phyloP scores from a whole-genome alignment of 2,113 vertebrate genomes.

The Gracilinanus agilis region DNA sequence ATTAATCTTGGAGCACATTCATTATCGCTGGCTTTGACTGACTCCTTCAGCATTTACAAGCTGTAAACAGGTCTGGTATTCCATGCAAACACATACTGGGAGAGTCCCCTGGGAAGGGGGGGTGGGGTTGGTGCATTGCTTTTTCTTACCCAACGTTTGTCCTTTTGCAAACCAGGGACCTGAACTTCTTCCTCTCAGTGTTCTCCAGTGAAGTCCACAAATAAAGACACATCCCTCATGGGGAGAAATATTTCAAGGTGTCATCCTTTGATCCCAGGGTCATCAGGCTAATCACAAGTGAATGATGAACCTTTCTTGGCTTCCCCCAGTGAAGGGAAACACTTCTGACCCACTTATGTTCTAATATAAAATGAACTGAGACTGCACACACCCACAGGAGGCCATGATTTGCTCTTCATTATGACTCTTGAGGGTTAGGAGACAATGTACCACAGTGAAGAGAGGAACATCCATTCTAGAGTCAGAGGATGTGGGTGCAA shows the following conservation, averaged over 20 bases:
- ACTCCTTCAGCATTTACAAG: constrained; percentile 55
- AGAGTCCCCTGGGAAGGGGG: constrained; percentile 32
- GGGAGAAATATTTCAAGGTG: constrained; percentile 52
- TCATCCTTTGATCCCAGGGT: constrained; percentile 5
- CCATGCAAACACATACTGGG: constrained; percentile 46
- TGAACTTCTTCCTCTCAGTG: constrained; percentile 43
- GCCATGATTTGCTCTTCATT: not conserved
- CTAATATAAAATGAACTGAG: not conserved
- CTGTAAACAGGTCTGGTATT: constrained; percentile 69
- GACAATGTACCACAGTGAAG: not conserved
- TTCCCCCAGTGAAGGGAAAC: constrained; percentile 26
- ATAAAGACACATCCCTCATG: constrained; percentile 10
- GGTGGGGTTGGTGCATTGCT: constrained; percentile 2
- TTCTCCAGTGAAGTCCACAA: constrained; percentile 46
- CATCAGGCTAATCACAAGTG: not conserved
- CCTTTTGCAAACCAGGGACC: constrained; percentile 54
- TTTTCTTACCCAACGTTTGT: constrained; percentile 62
- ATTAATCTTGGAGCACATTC: constrained; percentile 69
- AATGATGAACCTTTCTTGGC: constrained; percentile 34
- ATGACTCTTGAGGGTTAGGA: not conserved
- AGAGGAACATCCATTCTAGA: not conserved
- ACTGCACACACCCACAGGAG: not conserved
- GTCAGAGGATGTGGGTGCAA: not conserved
- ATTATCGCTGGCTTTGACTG: constrained; percentile 61
- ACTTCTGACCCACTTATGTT: constrained; percentile 11